These are phyloP conservation scores for Mimachlamys varia DNA, from an alignment of 2,888 invertebrate genomes.

Conservation along the genomic window DNA sequence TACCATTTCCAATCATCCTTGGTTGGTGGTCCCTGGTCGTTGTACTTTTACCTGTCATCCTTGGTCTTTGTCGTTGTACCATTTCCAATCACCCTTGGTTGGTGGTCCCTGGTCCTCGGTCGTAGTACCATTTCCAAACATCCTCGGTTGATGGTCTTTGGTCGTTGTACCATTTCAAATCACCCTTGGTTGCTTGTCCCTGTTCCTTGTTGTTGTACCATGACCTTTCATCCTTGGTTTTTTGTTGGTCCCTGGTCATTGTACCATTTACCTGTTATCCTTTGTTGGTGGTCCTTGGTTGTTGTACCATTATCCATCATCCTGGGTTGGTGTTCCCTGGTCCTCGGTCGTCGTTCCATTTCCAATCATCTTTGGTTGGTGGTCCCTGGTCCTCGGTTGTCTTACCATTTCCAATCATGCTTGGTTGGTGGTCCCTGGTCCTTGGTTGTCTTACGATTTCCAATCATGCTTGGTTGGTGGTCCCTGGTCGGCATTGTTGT, in stretches of 20 bases:
- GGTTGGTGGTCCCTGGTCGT: background rate
- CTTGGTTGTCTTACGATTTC: background rate
- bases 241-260: background rate
- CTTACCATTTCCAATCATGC: background rate
- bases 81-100: background rate
- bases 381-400: background rate
- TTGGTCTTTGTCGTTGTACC: background rate
- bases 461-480: background rate
- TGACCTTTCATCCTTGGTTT: background rate
- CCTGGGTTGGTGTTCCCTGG: background rate
- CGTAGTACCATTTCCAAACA: too few relatives aligned
- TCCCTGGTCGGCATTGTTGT: background rate
- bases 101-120: too few relatives aligned
- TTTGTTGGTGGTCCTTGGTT: too few relatives aligned
- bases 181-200: too few relatives aligned
- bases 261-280: background rate
- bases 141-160: too few relatives aligned
- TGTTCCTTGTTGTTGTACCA: background rate
- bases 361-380: background rate
- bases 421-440: background rate
- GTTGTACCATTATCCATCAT: background rate
- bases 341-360: slow-evolving; percentile 10
- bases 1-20: background rate
- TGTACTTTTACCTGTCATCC: background rate
- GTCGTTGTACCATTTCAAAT: too few relatives aligned